Evolutionary conservation across 2,888 invertebrate species (phyloP), one percentile per base, ranked within the genome.

Genomic region (Ennomos erosarius): DNA sequence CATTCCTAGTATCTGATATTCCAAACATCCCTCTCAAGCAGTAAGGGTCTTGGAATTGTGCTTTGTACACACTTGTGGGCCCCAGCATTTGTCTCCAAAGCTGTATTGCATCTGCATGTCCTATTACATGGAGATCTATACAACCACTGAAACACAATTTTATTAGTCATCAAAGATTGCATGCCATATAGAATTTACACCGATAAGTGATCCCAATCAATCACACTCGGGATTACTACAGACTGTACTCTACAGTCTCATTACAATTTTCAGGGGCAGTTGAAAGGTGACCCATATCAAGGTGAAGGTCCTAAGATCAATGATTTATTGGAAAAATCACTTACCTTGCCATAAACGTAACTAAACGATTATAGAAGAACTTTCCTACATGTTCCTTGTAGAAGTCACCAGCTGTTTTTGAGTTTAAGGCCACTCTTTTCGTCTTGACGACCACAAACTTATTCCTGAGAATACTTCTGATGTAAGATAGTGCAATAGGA

Each of bases 1-100:
- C 98, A 92, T 99, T 99, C 73, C 99, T 94, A 0, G 99, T 99
- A 81, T 99, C 99, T 0, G 98, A 97, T 12, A 99, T 90, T 0
- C 99, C 99, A 90, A 96, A 98, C 76, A 93, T 91, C 1, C 97
- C 97, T 71, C 99, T 92, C 63, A 99, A 95, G 52, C 96, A 95
- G 53, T 95, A 83, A 0, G 98, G 98, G 54, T 95, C 94, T 56
- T 94, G 94, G 76, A 95, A 96, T 61, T 97, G 95, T 0, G 97
- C 95, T 81, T 95, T 95, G 77, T 93, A 96, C 0, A 96, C 97
- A 89, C 98, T 98, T 0, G 99, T 98, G 1, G 98, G 98, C 0
- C 99, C 99, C 92, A 99, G 95, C 48, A 98, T 84, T 51, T 87
- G 79, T 65, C 99, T 93, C 99, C 99, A 99, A 52, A 95, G 92